phyloP scores from a whole-genome alignment of 2,113 vertebrate genomes.

The Festucalex cinctus region DNA sequence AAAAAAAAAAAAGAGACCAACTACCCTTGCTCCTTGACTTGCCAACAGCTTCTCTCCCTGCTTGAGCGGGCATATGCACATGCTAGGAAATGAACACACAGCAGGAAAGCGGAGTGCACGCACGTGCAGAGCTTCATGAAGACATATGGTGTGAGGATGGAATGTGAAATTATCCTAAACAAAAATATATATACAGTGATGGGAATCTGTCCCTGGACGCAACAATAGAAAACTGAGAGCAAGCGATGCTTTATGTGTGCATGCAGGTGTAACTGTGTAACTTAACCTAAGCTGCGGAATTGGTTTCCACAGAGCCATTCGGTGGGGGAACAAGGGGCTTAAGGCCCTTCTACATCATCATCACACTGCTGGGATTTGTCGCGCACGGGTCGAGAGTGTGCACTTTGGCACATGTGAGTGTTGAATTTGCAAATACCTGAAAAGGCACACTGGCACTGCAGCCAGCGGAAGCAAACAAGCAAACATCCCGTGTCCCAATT shows the following conservation, averaged over 20 bases:
- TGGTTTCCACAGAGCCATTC: constrained; percentile 47
- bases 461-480: constrained; percentile 1
- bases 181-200: no score
- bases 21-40: constrained; percentile 12
- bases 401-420: not conserved
- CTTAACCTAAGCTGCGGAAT: constrained; percentile 54
- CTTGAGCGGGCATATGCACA: constrained; percentile 36
- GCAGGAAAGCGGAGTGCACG: no score
- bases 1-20: not conserved
- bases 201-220: not conserved
- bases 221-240: not conserved
- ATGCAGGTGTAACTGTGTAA: constrained; percentile 38
- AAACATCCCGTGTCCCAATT: not conserved
- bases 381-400: not conserved
- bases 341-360: constrained; percentile 25
- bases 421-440: not conserved
- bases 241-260: no score
- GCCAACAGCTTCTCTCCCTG: constrained; percentile 28
- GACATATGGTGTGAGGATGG: not conserved
- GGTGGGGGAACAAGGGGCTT: constrained; percentile 45
- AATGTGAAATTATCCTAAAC: not conserved
- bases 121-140: not conserved
- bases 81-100: constrained; percentile 37
- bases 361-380: constrained; percentile 44
- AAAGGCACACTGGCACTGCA: not conserved